Percentiles rank a stretch among this genome's conserved stretches.
These are phyloP conservation scores for Capitella teleta DNA, from an alignment of 1,140 invertebrate genomes.

Conservation along the genomic window DNA sequence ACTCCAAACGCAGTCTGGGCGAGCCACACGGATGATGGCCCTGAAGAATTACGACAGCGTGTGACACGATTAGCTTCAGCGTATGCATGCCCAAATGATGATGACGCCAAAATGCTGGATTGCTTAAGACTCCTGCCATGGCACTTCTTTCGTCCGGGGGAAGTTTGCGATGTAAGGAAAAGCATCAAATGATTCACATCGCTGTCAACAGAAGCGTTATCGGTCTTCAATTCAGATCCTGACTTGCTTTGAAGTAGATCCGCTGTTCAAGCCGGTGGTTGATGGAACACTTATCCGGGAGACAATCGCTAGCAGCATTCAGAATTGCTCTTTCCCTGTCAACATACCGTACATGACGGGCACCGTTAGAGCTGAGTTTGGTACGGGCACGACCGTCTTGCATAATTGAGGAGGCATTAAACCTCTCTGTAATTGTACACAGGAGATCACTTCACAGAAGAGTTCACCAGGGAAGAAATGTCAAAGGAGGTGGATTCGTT, in stretches of 20 bases:
- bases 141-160: neutral
- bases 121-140: neutral
- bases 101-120: neutral
- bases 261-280: constrained; percentile 6
- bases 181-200: neutral
- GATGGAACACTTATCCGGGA: neutral
- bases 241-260: constrained; percentile 3
- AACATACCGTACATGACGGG: constrained; percentile 9
- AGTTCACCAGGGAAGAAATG: no score
- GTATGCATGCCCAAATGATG: neutral
- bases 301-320: neutral
- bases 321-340: neutral
- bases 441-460: neutral
- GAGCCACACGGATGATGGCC: constrained; percentile 1
- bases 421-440: neutral
- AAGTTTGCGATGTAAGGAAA: neutral
- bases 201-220: neutral
- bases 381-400: neutral
- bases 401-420: neutral
- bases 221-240: neutral
- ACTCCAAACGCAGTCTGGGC: constrained; percentile 12
- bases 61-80: neutral
- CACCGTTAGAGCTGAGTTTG: constrained; percentile 9
- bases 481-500: no score
- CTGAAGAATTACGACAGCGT: neutral